Evolutionary conservation across 2,888 invertebrate species (phyloP).

Genomic region (Nyleta sp.): DNA sequence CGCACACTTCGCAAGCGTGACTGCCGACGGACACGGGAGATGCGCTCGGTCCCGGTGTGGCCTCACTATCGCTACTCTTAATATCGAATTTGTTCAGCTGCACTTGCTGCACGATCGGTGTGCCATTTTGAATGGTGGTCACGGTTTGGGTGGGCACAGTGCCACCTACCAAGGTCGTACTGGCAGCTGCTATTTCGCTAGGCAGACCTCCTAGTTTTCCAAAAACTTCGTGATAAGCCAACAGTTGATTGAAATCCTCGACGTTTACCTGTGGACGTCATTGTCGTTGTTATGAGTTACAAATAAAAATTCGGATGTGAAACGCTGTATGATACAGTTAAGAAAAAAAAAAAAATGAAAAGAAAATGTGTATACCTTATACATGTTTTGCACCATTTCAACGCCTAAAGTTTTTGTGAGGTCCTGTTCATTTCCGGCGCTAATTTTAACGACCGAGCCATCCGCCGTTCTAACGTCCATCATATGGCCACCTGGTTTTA

Average conservation of each 20-base stretch:
- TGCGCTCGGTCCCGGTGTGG: constrained; percentile 83
- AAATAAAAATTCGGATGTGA: too few species aligned
- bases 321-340: too few species aligned
- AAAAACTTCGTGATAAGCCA: constrained; percentile 94
- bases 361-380: constrained; percentile 84
- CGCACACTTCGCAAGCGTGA: constrained; percentile 93
- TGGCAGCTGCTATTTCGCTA: constrained; percentile 83
- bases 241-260: constrained; percentile 91
- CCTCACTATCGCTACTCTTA: constrained; percentile 79
- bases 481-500: constrained; percentile 83
- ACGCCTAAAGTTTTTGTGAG: constrained; percentile 85
- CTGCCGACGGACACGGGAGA: constrained; percentile 86
- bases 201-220: constrained; percentile 85
- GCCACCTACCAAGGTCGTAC: constrained; percentile 80
- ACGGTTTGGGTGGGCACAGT: constrained; percentile 81
- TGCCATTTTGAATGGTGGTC: constrained; percentile 80
- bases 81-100: constrained; percentile 81
- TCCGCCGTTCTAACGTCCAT: constrained; percentile 87
- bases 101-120: constrained; percentile 80
- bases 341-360: too few species aligned
- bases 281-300: too few species aligned
- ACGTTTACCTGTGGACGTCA: constrained; percentile 84
- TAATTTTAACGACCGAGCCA: constrained; percentile 89
- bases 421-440: constrained; percentile 86
- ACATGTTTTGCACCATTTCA: constrained; percentile 92